Evolutionary conservation across 2,888 invertebrate genomes (phyloP).

Genomic region (Imbricaverruca yamaguchii): DNA sequence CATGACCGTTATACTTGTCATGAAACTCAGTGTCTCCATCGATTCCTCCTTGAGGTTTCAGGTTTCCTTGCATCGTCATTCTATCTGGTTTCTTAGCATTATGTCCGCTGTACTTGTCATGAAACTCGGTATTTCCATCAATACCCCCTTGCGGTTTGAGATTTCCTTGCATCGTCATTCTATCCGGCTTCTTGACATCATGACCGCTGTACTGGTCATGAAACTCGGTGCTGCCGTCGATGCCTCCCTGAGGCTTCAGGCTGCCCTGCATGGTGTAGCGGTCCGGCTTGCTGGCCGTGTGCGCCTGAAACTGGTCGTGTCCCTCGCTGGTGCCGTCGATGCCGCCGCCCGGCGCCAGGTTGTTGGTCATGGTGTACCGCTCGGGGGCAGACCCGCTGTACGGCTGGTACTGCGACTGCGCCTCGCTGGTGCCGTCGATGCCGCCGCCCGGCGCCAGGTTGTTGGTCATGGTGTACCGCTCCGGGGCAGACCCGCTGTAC

Average conservation of each 20-base stretch:
- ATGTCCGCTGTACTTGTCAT: neutral
- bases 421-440: neutral
- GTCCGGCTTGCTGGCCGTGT: neutral
- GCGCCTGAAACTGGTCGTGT: neutral
- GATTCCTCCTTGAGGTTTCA: neutral
- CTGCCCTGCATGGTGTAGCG: neutral
- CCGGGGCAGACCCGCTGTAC: neutral
- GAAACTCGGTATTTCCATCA: neutral
- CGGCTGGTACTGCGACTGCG: neutral
- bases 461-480: neutral
- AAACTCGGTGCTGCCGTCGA: neutral
- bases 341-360: neutral
- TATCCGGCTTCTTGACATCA: neutral
- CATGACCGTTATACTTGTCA: neutral
- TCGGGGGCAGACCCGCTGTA: neutral
- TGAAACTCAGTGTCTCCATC: neutral
- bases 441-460: neutral
- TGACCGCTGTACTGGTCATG: neutral
- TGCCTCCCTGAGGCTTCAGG: neutral
- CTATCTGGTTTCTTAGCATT: neutral
- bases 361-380: neutral
- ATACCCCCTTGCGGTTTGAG: neutral
- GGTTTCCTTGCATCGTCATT: neutral
- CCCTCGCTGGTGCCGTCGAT: neutral
- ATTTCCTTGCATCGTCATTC: neutral